phyloP scores from a whole-genome alignment of 2,797 vertebrate genomes.

The Semotilus atromaculatus region DNA sequence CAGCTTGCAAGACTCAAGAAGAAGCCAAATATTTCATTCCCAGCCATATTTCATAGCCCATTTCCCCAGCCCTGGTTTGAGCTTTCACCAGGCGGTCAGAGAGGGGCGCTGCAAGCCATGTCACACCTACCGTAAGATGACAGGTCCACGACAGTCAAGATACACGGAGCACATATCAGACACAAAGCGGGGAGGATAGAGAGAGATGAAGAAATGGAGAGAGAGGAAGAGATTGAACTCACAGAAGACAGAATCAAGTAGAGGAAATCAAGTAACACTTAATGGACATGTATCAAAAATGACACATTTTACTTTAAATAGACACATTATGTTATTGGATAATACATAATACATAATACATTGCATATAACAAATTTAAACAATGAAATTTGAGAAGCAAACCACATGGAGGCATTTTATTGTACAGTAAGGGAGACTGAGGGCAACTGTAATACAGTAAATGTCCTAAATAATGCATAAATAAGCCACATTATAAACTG shows the following conservation, averaged over 20 bases:
- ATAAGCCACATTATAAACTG: neutral
- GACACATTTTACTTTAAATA: conserved; percentile 63
- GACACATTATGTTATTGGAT: neutral
- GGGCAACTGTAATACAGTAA: neutral
- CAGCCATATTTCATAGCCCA: conserved; percentile 72
- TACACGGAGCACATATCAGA: conserved; percentile 82
- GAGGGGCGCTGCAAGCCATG: conserved; percentile 74
- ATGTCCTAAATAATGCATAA: neutral
- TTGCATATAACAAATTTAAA: neutral
- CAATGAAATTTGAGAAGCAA: neutral
- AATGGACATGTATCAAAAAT: conserved; percentile 71
- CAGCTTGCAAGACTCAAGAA: conserved; percentile 77
- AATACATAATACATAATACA: neutral
- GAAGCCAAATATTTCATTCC: conserved; percentile 80
- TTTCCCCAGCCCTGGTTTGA: conserved; percentile 69
- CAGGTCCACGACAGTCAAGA: conserved; percentile 82
- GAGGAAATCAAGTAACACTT: conserved; percentile 69
- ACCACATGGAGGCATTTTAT: neutral
- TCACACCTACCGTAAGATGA: conserved; percentile 86
- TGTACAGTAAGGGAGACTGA: neutral
- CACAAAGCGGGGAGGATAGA: conserved; percentile 76
- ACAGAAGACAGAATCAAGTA: conserved; percentile 76
- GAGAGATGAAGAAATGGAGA: conserved; percentile 77
- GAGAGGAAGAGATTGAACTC: conserved; percentile 81
- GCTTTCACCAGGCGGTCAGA: conserved; percentile 80